Conservation (phyloP, 2,888 invertebrate species). For the Harpagoxenus sublaevis region DNA sequence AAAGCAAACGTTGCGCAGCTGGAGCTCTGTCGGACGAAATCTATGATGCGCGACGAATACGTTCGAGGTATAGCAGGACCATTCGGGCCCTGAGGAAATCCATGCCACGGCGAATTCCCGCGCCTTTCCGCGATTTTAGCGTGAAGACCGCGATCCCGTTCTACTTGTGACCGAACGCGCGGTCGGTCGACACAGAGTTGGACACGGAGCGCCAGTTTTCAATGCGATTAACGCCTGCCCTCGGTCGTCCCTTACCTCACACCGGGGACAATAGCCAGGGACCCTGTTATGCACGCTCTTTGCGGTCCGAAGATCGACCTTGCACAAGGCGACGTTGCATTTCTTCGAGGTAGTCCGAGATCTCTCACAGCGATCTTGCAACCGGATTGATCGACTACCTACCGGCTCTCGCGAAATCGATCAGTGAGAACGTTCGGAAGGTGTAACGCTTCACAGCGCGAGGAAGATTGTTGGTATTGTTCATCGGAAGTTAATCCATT, state of each 20-base stretch:
- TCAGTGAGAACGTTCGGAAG: conserved; percentile 7
- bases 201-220: conserved; percentile 79
- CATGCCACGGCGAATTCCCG: conserved; percentile 45
- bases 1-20: conserved; percentile 37
- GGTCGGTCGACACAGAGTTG: conserved; percentile 62
- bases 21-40: conserved; percentile 12
- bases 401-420: background rate
- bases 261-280: conserved; percentile 74
- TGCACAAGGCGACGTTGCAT: conserved; percentile 34
- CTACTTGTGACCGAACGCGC: conserved; percentile 48
- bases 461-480: conserved; percentile 37
- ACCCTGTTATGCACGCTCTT: conserved; percentile 78
- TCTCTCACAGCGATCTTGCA: conserved; percentile 28
- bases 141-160: conserved; percentile 46
- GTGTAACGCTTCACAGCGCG: conserved; percentile 7
- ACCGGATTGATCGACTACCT: conserved; percentile 30
- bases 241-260: conserved; percentile 64
- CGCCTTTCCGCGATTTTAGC: conserved; percentile 55
- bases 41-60: conserved; percentile 31
- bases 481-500: conserved; percentile 39
- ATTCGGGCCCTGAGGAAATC: conserved; percentile 17
- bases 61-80: background rate
- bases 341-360: conserved; percentile 28
- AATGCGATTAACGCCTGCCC: conserved; percentile 78
- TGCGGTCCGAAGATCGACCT: conserved; percentile 68